A percentile compares a stretch with the other conserved stretches of the same genome.
Evolutionary conservation across 2,797 vertebrate genomes (phyloP).

Genomic region (Poeciliopsis turneri): DNA sequence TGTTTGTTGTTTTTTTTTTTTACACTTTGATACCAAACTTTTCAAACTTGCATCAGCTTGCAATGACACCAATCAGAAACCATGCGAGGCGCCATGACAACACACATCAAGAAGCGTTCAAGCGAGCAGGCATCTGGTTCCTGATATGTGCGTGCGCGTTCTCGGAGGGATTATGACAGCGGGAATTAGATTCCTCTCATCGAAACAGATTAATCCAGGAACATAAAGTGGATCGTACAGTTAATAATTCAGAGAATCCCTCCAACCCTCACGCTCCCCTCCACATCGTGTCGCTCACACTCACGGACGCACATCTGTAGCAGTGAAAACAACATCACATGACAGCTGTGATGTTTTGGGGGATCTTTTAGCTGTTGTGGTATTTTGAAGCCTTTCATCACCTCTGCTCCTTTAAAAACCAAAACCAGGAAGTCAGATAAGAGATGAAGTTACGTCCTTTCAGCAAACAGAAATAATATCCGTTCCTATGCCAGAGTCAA

Average conservation of each 20-base stretch:
- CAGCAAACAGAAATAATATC: constrained; percentile 13
- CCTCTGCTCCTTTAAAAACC: neutral
- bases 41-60: neutral
- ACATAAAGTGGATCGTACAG: constrained; percentile 49
- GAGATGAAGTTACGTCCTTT: constrained; percentile 3
- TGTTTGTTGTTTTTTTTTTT: neutral
- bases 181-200: constrained; percentile 67
- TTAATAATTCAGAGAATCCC: constrained; percentile 48
- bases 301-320: constrained; percentile 19
- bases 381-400: neutral
- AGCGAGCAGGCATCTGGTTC: constrained; percentile 47
- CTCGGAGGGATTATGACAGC: constrained; percentile 66
- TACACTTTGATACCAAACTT: neutral
- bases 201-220: constrained; percentile 62
- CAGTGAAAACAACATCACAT: constrained; percentile 28
- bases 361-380: constrained; percentile 28
- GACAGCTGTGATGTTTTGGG: neutral
- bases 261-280: neutral
- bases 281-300: neutral
- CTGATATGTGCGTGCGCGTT: constrained; percentile 44
- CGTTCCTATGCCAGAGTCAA: constrained; percentile 10
- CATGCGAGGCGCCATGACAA: neutral
- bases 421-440: constrained; percentile 1
- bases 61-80: constrained; percentile 20
- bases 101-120: constrained; percentile 4